phyloP scores from a whole-genome alignment of 2,113 vertebrate species.

The Romanogobio albipinnatus region DNA sequence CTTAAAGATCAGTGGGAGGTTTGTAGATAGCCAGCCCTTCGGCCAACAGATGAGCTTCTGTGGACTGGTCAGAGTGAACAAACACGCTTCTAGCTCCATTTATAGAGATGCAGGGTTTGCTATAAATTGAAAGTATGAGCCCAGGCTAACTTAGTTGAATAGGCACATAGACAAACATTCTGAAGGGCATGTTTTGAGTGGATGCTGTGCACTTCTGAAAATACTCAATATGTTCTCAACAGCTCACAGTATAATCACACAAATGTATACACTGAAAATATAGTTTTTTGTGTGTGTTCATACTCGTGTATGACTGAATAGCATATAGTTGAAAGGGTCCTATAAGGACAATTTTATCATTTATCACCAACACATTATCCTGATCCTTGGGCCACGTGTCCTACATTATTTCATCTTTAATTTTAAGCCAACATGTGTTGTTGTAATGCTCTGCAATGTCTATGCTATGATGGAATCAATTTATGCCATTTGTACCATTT shows the following conservation, averaged over 20 bases:
- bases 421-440: background rate
- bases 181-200: background rate
- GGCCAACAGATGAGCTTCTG: constrained; percentile 66
- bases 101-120: constrained; percentile 48
- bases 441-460: background rate
- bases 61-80: constrained; percentile 57
- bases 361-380: background rate
- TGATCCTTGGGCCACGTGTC: background rate
- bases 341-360: background rate
- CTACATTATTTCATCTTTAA: background rate
- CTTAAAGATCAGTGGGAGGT: constrained; percentile 67
- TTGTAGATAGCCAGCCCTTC: constrained; percentile 56
- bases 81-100: constrained; percentile 58
- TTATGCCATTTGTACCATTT: background rate
- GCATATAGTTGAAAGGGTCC: background rate
- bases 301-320: background rate
- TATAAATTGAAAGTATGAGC: constrained; percentile 49
- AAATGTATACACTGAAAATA: background rate
- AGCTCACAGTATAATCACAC: background rate
- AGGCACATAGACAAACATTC: constrained; percentile 1
- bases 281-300: background rate
- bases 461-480: background rate
- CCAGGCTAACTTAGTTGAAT: constrained; percentile 10
- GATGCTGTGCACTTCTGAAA: background rate
- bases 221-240: background rate